Evolutionary conservation across 2,888 invertebrate species (phyloP), one percentile per base, ranked within the genome.

Genomic region (Alitta virens): DNA sequence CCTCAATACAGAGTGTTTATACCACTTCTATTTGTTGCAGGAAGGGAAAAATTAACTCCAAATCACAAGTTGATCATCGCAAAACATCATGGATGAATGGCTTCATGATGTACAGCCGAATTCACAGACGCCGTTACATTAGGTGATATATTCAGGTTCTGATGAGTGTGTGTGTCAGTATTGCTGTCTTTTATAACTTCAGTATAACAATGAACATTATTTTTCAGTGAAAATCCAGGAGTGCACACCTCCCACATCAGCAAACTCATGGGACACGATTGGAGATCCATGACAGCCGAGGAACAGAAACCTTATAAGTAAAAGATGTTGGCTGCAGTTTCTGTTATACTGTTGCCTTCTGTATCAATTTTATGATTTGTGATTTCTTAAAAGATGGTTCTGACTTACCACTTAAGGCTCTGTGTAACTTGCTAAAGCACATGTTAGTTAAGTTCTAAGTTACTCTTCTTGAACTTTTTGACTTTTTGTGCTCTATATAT

Each of bases 61-160:
- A 16, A n/a, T 65, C 25, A 2, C 51, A 46, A 56, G 64, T 75
- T 38, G 77, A 78, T 54, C 73, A 72, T 42, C 62, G 77, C 27
- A 73, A 71, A 57, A 75, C 75, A 2, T 75, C 78, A 1, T 79
- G 79, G 79, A 78, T 79, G 78, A 79, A 79, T 70, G 79, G 79
- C 2, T 79, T 79, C 62, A 79, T 79, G 79, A 79, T 79, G 78
- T 79, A 73, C 66, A 75, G 76, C 64, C 66, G 73, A 27, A 54
- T 77, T n/a, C 75, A 79, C 64, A 70, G 79, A 25, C 69, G 71
- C 56, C 66, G 68, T 27, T 76, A 74, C 56, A 74, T 76, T 24
- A 68, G 71, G 78, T 40, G 40, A 12, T 40, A 40, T 12, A 40
- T 9, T 40, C 12, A 40, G 40, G 16, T 40, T 9, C 9, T 46